phyloP scores from a whole-genome alignment of 2,797 vertebrate species.

The Loris lydekkerianus region DNA sequence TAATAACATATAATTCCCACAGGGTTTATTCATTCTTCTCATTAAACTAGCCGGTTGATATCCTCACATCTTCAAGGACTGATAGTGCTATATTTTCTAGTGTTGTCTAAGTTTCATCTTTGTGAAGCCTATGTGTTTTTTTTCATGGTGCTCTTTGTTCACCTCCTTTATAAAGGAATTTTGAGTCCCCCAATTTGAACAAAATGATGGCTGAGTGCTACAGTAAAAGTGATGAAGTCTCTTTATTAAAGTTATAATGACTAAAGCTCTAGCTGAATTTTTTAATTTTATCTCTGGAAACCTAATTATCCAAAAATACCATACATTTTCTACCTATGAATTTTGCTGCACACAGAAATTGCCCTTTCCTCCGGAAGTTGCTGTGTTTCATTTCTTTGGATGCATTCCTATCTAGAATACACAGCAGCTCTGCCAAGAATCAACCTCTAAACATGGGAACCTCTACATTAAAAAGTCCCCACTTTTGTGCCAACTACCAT shows the following conservation, averaged over 20 bases:
- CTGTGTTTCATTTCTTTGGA: slow-evolving; percentile 81
- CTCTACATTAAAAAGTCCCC: slow-evolving; percentile 76
- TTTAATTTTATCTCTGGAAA: slow-evolving; percentile 75
- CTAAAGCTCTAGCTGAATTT: slow-evolving; percentile 71
- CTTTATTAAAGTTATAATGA: slow-evolving; percentile 70
- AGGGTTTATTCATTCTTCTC: slow-evolving; percentile 66
- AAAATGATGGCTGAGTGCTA: slow-evolving; percentile 78
- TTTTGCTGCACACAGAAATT: slow-evolving; percentile 81
- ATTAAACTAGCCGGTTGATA: slow-evolving; percentile 71
- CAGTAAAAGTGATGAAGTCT: slow-evolving; percentile 74
- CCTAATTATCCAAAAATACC: slow-evolving; percentile 65
- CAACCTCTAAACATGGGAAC: slow-evolving; percentile 78
- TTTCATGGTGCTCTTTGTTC: slow-evolving; percentile 73
- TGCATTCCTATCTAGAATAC: slow-evolving; percentile 83
- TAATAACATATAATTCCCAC: slow-evolving; percentile 63
- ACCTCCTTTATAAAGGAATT: slow-evolving; percentile 82
- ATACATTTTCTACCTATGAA: slow-evolving; percentile 80
- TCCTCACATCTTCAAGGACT: slow-evolving; percentile 78
- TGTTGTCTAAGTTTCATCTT: slow-evolving; percentile 63
- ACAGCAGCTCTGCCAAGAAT: slow-evolving; percentile 86
- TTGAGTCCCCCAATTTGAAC: slow-evolving; percentile 78
- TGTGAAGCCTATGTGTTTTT: slow-evolving; percentile 79
- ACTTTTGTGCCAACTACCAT: slow-evolving; percentile 84
- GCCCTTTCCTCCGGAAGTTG: slow-evolving; percentile 79
- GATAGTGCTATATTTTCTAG: slow-evolving; percentile 41